Evolutionary conservation across 1,140 invertebrate species (phyloP).

Genomic region (Zaprionus inermis): DNA sequence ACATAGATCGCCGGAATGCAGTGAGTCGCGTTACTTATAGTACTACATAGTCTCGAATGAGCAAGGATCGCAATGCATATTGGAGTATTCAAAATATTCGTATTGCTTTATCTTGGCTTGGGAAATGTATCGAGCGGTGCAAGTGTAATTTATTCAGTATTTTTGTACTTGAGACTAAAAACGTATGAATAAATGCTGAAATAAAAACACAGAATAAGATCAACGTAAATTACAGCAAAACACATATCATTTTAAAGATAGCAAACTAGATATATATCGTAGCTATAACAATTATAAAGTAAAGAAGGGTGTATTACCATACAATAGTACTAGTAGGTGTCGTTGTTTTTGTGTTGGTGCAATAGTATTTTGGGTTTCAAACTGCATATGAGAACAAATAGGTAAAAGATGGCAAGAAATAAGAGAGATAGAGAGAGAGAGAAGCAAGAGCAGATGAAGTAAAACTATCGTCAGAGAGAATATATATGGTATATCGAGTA

Average conservation of each 20-base stretch:
- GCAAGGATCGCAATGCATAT: neutral
- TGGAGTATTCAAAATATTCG: conserved; percentile 41
- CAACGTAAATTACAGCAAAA: conserved; percentile 69
- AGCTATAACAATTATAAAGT: conserved; percentile 60
- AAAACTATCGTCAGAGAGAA: no score
- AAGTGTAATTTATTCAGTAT: conserved; percentile 80
- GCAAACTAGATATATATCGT: conserved; percentile 48
- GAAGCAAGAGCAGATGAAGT: conserved; percentile 31
- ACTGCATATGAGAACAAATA: conserved; percentile 77
- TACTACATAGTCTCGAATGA: conserved; percentile 12
- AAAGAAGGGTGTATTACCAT: conserved; percentile 7
- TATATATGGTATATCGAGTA: conserved; percentile 18
- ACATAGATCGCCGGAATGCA: neutral
- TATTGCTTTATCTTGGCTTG: conserved; percentile 39
- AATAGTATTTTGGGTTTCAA: conserved; percentile 68
- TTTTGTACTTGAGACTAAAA: conserved; percentile 75
- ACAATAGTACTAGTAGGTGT: conserved; percentile 26
- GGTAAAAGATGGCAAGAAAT: conserved; percentile 56
- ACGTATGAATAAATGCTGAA: conserved; percentile 21
- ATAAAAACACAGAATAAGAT: conserved; percentile 12
- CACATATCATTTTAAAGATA: conserved; percentile 80
- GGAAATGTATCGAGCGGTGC: conserved; percentile 25
- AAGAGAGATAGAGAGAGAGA: neutral
- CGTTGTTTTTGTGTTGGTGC: conserved; percentile 49
- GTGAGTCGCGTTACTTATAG: neutral